Conservation (phyloP, 1,140 invertebrate genomes). For the Bombus haemorrhoidalis region DNA sequence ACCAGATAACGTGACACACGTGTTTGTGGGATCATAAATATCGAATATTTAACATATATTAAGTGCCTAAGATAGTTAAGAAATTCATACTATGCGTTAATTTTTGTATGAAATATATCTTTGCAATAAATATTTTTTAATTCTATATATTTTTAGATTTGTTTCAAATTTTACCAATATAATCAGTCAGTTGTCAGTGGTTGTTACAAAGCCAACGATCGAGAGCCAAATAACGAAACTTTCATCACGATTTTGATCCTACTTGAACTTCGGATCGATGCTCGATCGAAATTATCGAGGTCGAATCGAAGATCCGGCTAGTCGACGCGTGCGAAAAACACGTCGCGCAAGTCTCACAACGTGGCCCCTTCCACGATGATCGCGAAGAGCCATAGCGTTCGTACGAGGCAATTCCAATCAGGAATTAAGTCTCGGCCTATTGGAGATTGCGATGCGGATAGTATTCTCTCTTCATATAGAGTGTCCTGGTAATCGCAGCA, state of each 20-base stretch:
- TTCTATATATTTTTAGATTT: too few relatives aligned
- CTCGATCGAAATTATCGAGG: slow-evolving; percentile 19
- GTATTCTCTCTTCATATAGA: slow-evolving; percentile 33
- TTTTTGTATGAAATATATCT: too few relatives aligned
- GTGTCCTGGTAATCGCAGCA: too few relatives aligned
- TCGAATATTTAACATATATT: too few relatives aligned
- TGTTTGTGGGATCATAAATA: too few relatives aligned
- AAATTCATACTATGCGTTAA: too few relatives aligned
- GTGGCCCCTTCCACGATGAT: slow-evolving; percentile 32
- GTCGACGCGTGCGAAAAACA: slow-evolving; percentile 65
- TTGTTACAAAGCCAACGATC: neutral
- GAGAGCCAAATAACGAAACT: neutral
- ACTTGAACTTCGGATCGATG: neutral
- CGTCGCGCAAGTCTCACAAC: slow-evolving; percentile 68
- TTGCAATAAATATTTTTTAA: too few relatives aligned
- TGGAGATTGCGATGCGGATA: slow-evolving; percentile 73
- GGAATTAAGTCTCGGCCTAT: slow-evolving; percentile 76
- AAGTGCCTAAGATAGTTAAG: too few relatives aligned
- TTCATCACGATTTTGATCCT: neutral
- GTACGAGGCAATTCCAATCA: slow-evolving; percentile 76
- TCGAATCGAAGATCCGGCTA: neutral
- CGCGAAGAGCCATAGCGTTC: slow-evolving; percentile 60
- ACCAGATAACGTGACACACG: too few relatives aligned
- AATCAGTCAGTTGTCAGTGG: too few relatives aligned
- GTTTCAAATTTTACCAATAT: too few relatives aligned